Base-by-base conservation (phyloP, 2,797 vertebrate genomes). In the Enteromius afrohamiltoni region DNA sequence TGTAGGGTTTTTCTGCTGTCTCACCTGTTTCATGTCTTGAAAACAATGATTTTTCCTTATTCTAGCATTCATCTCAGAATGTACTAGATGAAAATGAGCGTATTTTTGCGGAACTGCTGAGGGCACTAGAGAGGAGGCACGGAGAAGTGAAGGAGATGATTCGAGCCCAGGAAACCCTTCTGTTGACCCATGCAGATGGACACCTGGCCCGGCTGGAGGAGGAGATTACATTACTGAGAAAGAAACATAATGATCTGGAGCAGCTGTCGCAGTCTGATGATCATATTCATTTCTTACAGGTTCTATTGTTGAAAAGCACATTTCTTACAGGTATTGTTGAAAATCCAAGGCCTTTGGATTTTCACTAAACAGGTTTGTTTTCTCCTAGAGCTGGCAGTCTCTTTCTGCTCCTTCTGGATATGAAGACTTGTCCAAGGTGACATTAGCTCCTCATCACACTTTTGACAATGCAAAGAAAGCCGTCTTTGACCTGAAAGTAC, bases 161-260 rank as follows among this genome's bases (percentile, higher is more conserved):
- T 71, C 86, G 82, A 69, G 85, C 90, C 34, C 94, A 95, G 0
- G 95, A 95, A 86, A 91, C 58, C 86, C 87, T 82, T 80, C 93
- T 92, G 0, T 90, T 94, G 78, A 91, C 89, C 4, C 91, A 82
- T 26, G 91, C 91, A 0, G 90, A 91, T 31, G 90, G 91, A 26
- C 86, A 96, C 76, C 86, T 96, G 19, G 89, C 91, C 74, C 94
- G 95, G 14, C 84, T 97, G 87, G 95, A 95, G 78, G 94, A 95
- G 82, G 96, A 97, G 90, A 94, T 97, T 76, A 93, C 92, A 1
- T 93, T 95, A 71, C 88, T 97, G 87, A 94, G 77, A 81, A 95
- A 94, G 85, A 92, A 89, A 86, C 95, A 94, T 83, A 82, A 74
- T 0, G 90, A 92, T 91, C 87, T 94, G 80, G 94, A 93, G 45